Evolutionary conservation across 1,140 invertebrate genomes (phyloP).

Genomic region (Probaryconus sp.): DNA sequence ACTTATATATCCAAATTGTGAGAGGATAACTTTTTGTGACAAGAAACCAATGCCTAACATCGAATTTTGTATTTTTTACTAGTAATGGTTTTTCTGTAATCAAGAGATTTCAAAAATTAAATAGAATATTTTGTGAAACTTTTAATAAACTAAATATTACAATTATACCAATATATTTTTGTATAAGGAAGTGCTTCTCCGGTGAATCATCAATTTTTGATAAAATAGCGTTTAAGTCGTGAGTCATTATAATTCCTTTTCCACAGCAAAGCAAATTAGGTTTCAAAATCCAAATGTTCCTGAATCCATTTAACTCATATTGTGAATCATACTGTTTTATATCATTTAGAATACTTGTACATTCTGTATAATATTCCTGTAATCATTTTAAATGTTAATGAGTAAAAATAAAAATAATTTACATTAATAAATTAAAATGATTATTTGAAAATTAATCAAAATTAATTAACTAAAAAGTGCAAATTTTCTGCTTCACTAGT

Average conservation of each 20-base stretch:
- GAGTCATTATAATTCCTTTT: conserved; percentile 87
- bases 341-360: conserved; percentile 78
- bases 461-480: conserved; percentile 29
- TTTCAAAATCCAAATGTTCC: conserved; percentile 96
- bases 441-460: no score
- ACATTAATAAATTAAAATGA: no score
- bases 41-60: conserved; percentile 93
- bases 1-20: conserved; percentile 93
- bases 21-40: conserved; percentile 89
- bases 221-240: conserved; percentile 84
- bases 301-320: conserved; percentile 85
- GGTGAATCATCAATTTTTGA: conserved; percentile 79
- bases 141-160: conserved; percentile 13
- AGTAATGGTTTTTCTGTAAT: conserved; percentile 86
- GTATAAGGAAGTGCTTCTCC: conserved; percentile 88
- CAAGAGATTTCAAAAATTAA: conserved; percentile 8
- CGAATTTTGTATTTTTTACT: conserved; percentile 93
- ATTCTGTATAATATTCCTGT: conserved; percentile 61
- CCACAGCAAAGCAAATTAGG: conserved; percentile 92
- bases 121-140: conserved; percentile 6
- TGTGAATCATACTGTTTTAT: conserved; percentile 82
- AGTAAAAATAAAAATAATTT: neutral
- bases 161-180: conserved; percentile 92
- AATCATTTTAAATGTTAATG: no score
- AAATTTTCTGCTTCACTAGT: conserved; percentile 41